Conservation (phyloP, 1,140 invertebrate species). For the Diploscapter pachys region DNA sequence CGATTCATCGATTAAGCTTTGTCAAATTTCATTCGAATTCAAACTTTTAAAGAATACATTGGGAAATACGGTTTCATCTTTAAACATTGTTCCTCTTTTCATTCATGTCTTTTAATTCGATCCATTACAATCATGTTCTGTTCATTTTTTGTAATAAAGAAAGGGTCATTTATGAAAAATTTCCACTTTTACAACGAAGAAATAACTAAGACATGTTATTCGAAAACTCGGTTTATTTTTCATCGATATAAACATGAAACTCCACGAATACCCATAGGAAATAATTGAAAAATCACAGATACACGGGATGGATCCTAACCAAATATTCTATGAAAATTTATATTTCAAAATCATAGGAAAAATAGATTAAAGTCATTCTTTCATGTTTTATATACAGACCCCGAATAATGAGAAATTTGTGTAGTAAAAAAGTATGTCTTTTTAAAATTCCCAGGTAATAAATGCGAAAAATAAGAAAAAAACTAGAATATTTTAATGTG, state of each 20-base stretch:
- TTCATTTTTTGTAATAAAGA: too few relatives aligned
- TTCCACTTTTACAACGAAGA: too few relatives aligned
- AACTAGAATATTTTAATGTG: constrained; percentile 69
- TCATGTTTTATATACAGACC: background rate
- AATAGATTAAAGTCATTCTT: background rate
- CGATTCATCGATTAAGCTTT: background rate
- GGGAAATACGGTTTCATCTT: background rate
- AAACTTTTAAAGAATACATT: background rate
- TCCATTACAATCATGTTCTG: too few relatives aligned
- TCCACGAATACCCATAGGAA: too few relatives aligned
- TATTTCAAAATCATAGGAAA: background rate
- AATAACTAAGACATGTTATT: too few relatives aligned
- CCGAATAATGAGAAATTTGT: background rate
- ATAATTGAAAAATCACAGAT: too few relatives aligned
- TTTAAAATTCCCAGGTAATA: background rate
- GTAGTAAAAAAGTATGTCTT: background rate
- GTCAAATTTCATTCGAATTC: background rate
- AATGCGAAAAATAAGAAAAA: background rate
- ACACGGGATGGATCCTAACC: too few relatives aligned
- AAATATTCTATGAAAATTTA: background rate
- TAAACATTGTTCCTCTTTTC: background rate
- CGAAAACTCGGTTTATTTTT: too few relatives aligned
- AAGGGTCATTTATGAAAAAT: too few relatives aligned
- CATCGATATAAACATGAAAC: too few relatives aligned
- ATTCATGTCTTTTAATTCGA: too few relatives aligned